A percentile compares a stretch with the other conserved stretches of the same genome.
These are phyloP conservation scores for Antechinus stuartii DNA, from an alignment of 2,113 vertebrate genomes.

Conservation along the genomic window DNA sequence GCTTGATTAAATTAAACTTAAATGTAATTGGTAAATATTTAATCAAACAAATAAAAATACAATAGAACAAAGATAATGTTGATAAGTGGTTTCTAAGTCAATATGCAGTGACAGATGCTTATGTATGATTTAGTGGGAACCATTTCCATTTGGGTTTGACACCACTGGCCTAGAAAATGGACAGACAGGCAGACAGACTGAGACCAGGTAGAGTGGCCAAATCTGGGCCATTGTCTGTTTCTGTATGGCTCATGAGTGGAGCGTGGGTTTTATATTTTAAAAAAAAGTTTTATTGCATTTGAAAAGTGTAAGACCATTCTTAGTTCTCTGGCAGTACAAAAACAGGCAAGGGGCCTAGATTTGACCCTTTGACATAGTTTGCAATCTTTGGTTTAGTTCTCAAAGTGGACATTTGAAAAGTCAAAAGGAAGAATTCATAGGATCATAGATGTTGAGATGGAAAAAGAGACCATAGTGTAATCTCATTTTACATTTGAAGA, in stretches of 20 bases:
- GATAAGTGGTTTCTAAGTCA: neutral
- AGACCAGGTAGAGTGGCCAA: neutral
- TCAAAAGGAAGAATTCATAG: neutral
- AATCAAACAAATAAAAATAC: neutral
- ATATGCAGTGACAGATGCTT: neutral
- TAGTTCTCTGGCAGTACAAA: neutral
- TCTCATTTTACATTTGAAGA: neutral
- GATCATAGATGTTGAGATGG: neutral
- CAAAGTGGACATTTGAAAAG: neutral
- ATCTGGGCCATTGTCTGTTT: neutral
- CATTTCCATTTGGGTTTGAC: neutral
- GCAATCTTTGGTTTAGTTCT: neutral
- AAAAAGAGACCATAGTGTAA: neutral
- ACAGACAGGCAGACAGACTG: neutral
- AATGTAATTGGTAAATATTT: neutral
- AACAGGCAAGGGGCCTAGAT: neutral
- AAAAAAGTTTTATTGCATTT: neutral
- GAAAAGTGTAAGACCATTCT: neutral
- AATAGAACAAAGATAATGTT: neutral
- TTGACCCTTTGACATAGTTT: neutral
- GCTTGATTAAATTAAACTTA: neutral
- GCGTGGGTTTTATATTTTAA: neutral
- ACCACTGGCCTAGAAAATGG: neutral
- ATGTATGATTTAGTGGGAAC: neutral
- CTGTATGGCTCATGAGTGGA: neutral